These are phyloP conservation scores for Ectropis grisescens DNA, from an alignment of 1,140 invertebrate species.

Conservation along the genomic window DNA sequence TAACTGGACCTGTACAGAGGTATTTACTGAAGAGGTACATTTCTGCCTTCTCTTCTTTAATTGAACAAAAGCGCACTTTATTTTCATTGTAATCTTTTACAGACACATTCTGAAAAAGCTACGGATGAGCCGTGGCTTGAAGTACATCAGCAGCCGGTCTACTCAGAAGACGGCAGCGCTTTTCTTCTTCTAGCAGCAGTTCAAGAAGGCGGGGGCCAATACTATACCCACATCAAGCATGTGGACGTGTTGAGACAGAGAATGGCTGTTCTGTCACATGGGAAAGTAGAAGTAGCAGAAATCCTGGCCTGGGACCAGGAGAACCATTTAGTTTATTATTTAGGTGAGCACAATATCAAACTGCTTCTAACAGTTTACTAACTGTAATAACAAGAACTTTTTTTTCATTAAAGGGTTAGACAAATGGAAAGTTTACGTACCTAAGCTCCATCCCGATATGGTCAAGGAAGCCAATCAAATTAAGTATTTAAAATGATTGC, in stretches of 20 bases:
- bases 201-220: conserved; percentile 84
- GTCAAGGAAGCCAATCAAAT: conserved; percentile 52
- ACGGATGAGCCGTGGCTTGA: conserved; percentile 88
- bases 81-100: conserved; percentile 16
- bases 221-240: conserved; percentile 92
- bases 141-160: conserved; percentile 85
- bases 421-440: conserved; percentile 36
- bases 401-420: conserved; percentile 53
- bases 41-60: no score
- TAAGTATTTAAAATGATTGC: conserved; percentile 57
- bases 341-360: conserved; percentile 64
- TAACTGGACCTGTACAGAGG: conserved; percentile 87
- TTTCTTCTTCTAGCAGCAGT: conserved; percentile 88
- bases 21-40: conserved; percentile 36
- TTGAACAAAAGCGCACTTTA: no score
- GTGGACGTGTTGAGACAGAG: conserved; percentile 85
- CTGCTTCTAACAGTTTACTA: not conserved
- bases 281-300: conserved; percentile 84
- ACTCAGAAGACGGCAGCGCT: conserved; percentile 84
- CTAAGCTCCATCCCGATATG: conserved; percentile 45
- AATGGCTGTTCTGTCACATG: conserved; percentile 89
- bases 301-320: conserved; percentile 90
- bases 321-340: conserved; percentile 87
- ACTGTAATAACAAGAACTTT: conserved; percentile 3
- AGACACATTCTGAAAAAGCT: conserved; percentile 85